A percentile compares a stretch with the other conserved stretches of the same genome.
phyloP scores from a whole-genome alignment of 1,140 invertebrate species.

The Macrotrachela quadricornifera region DNA sequence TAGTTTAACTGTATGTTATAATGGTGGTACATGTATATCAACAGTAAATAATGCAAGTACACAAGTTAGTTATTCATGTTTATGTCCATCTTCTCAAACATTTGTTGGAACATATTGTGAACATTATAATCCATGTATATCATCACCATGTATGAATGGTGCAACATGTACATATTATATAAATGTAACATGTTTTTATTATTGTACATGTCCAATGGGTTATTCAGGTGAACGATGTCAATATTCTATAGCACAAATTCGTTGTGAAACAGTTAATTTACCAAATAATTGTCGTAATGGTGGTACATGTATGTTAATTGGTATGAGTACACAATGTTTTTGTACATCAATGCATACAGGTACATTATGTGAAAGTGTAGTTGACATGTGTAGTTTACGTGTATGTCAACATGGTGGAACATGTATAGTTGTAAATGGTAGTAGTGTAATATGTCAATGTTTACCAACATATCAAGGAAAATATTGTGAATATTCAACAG shows the following conservation, averaged over 20 bases:
- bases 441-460: background rate
- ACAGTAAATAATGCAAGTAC: background rate
- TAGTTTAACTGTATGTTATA: background rate
- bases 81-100: too few species aligned
- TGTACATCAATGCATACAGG: constrained; percentile 38
- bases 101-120: too few species aligned
- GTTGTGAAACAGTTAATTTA: background rate
- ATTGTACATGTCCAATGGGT: constrained; percentile 30
- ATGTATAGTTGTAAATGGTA: constrained; percentile 1
- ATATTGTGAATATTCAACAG: background rate
- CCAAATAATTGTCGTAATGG: constrained; percentile 28
- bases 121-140: too few species aligned
- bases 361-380: constrained; percentile 50
- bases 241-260: too few species aligned
- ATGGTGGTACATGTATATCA: constrained; percentile 1
- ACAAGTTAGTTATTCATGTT: too few species aligned
- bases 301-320: constrained; percentile 33
- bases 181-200: constrained; percentile 18
- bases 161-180: too few species aligned
- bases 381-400: constrained; percentile 61
- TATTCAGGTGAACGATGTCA: constrained; percentile 49
- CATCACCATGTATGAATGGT: background rate
- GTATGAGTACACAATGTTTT: constrained; percentile 58
- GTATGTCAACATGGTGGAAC: constrained; percentile 34
- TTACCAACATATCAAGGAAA: background rate